phyloP scores from a whole-genome alignment of 2,113 vertebrate species.

The crab-eating macaque (Macaca fascicularis) region T2T-MFA8v1.1 NC_088391.1:32080501-32081000 shows the following conservation, averaged over 20 bases:
- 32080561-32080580: background rate
- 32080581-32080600: background rate
- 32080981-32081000: background rate
- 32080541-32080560: background rate
- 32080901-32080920: background rate
- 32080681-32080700: background rate
- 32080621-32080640: background rate
- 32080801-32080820: conserved; percentile 31
- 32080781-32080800: background rate
- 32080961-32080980: background rate
- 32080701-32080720: background rate
- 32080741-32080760: conserved; percentile 37
- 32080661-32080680: background rate
- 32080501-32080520: background rate
- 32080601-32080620: background rate
- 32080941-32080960: background rate
- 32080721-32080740: conserved; percentile 14
- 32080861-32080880: background rate
- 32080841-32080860: background rate
- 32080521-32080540: background rate
- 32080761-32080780: background rate
- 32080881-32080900: background rate
- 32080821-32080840: background rate
- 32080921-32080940: background rate
- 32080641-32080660: conserved; percentile 29